Evolutionary conservation across 2,797 vertebrate species (phyloP).

Genomic region (Huso huso): DNA sequence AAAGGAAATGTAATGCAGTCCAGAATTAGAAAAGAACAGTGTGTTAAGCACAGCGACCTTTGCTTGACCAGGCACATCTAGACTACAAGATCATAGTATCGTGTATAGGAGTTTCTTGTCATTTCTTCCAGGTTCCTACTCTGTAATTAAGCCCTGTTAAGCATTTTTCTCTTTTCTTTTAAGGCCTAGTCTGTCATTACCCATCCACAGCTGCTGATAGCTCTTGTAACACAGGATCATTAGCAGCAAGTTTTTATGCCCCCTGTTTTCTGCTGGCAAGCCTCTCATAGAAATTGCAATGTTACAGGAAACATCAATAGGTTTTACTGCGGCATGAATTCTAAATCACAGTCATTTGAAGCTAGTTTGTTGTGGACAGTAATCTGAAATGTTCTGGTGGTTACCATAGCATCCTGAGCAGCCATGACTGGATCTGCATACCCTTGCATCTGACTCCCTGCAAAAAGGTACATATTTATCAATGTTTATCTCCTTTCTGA

Average conservation of each 20-base stretch:
- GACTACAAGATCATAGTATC: too few species aligned
- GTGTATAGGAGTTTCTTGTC: conserved; percentile 34
- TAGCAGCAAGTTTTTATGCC: conserved; percentile 60
- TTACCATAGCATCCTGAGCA: conserved; percentile 63
- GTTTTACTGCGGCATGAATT: too few species aligned
- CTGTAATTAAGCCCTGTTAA: conserved; percentile 47
- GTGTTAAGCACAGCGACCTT: too few species aligned
- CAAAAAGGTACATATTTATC: neutral
- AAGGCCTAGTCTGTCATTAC: conserved; percentile 34
- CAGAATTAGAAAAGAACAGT: too few species aligned
- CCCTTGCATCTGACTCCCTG: conserved; percentile 60
- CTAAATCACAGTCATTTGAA: too few species aligned
- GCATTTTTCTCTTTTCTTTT: conserved; percentile 31
- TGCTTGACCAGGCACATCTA: too few species aligned
- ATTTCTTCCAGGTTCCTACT: conserved; percentile 44
- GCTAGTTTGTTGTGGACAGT: too few species aligned
- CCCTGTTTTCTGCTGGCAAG: conserved; percentile 57
- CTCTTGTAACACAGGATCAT: conserved; percentile 62
- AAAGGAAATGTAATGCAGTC: too few species aligned
- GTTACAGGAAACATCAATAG: conserved; percentile 2
- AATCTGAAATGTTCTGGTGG: too few species aligned
- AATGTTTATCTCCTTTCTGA: too few species aligned
- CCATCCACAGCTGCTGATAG: conserved; percentile 58
- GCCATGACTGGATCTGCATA: conserved; percentile 51
- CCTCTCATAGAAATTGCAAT: conserved; percentile 59